Conservation (phyloP, 2,797 vertebrate genomes). For the Muscicapa comitata region DNA sequence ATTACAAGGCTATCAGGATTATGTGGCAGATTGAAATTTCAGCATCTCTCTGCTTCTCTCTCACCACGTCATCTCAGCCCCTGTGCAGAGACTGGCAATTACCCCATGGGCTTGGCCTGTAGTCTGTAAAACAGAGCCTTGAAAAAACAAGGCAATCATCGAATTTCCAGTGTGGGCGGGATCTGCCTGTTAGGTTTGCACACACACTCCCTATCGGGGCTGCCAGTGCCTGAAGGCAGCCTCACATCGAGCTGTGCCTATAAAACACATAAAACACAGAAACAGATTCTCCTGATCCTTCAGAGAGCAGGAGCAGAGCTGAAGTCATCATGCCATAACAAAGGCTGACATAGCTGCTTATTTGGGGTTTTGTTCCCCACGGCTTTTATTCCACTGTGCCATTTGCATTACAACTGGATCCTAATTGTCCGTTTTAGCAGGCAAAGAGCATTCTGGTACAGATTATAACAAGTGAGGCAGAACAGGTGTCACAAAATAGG, state of each 20-base stretch:
- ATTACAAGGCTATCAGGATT: neutral
- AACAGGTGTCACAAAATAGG: neutral
- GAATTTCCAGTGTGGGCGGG: slow-evolving; percentile 3
- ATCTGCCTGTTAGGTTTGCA: slow-evolving; percentile 28
- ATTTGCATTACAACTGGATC: neutral
- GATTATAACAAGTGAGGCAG: neutral
- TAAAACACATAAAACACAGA: neutral
- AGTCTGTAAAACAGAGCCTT: neutral
- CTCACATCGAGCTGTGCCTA: neutral
- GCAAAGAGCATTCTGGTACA: slow-evolving; percentile 43
- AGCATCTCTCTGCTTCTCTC: neutral
- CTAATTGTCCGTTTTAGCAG: neutral
- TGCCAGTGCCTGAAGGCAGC: neutral
- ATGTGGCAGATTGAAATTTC: neutral
- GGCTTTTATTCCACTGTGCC: neutral
- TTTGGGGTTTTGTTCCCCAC: neutral
- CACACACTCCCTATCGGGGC: neutral
- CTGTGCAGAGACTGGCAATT: neutral
- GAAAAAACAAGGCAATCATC: slow-evolving; percentile 29
- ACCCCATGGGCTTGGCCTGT: neutral
- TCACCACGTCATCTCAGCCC: neutral
- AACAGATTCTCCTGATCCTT: neutral
- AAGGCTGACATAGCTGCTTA: neutral
- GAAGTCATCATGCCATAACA: neutral
- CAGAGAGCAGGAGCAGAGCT: neutral